Conservation (phyloP, 1,140 invertebrate genomes). For the Formica exsecta region DNA sequence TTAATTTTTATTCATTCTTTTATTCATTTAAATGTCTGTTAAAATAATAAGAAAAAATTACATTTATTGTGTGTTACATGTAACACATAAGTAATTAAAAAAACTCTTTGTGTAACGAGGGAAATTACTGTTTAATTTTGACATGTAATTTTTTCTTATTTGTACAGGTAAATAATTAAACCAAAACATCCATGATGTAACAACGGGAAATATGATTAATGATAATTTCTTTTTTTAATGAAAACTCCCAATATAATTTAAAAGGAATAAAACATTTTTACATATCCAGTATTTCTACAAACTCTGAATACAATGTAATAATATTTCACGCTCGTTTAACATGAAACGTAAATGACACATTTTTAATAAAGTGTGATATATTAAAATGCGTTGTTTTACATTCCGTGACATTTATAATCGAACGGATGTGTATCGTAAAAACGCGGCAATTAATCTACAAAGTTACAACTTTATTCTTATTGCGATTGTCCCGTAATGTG, state of each 20-base stretch:
- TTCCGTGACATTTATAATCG: conserved; percentile 10
- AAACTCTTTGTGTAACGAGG: background rate
- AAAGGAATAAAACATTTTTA: conserved; percentile 9
- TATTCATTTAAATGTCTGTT: background rate
- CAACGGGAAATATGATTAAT: background rate
- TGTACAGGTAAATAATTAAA: background rate
- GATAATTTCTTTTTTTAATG: background rate
- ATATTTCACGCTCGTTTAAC: background rate
- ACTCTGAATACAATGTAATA: background rate
- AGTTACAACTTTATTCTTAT: conserved; percentile 3
- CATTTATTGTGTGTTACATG: too few species aligned
- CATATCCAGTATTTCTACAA: background rate
- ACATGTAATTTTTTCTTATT: background rate
- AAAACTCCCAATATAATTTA: background rate
- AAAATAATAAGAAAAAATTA: too few species aligned
- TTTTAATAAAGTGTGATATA: background rate
- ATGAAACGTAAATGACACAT: background rate
- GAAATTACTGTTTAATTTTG: background rate
- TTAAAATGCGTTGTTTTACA: background rate
- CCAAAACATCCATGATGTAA: background rate
- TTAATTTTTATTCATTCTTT: background rate
- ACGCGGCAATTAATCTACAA: conserved; percentile 4
- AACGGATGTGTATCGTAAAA: background rate
- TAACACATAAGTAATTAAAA: background rate
- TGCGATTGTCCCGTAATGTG: conserved; percentile 8